phyloP scores from a whole-genome alignment of 2,113 vertebrate genomes.

The Raphicerus campestris region DNA sequence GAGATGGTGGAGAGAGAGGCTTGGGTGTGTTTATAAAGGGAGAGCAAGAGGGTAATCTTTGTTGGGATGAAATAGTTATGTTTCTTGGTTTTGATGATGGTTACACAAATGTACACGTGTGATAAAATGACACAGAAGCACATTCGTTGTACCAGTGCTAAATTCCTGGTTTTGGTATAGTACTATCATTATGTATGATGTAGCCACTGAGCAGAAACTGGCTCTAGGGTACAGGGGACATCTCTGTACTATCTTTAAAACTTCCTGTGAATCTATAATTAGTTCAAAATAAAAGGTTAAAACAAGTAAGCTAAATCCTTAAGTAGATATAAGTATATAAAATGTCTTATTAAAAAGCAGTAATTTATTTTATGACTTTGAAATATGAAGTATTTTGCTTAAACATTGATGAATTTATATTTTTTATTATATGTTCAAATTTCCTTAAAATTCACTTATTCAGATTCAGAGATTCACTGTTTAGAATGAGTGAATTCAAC shows the following conservation, averaged over 20 bases:
- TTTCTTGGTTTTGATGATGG: background rate
- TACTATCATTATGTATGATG: background rate
- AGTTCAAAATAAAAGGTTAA: background rate
- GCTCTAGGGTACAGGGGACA: rapidly evolving
- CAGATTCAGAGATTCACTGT: background rate
- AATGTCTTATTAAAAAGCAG: background rate
- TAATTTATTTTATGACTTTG: background rate
- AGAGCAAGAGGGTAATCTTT: background rate
- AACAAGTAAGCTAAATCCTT: background rate
- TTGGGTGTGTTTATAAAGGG: background rate
- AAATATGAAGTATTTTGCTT: background rate
- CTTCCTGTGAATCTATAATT: background rate
- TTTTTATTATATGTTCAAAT: background rate
- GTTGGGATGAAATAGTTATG: background rate
- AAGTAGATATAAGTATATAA: background rate
- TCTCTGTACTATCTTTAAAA: background rate
- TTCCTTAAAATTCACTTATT: background rate
- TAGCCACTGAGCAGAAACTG: background rate
- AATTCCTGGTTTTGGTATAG: background rate
- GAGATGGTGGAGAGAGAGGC: background rate
- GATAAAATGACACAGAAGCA: background rate
- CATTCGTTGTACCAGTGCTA: background rate
- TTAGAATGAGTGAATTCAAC: background rate
- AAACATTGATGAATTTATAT: background rate
- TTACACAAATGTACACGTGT: background rate